Base-by-base conservation (phyloP, 2,797 vertebrate genomes). In the Caiman crocodilus region DNA sequence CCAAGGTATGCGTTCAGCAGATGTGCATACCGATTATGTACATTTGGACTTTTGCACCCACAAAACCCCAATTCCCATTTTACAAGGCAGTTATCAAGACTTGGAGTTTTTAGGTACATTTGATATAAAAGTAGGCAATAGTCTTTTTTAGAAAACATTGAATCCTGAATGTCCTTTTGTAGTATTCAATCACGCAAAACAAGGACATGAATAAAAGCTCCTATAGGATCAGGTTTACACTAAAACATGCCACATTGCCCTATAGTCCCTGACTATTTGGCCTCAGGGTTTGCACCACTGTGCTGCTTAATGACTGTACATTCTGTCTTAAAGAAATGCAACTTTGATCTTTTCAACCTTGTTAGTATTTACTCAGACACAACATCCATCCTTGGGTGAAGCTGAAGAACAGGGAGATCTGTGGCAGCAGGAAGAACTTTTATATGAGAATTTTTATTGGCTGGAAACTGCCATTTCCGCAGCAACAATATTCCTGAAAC, bases 141-240 rank as follows among this genome's bases (percentile, higher is more conserved):
- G 26, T 42, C 18, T n/a, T 50, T 50, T 8, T 20, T 74, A 25
- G 3, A 2, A 3, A 14, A 67, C 50, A 76, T 32, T 6, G 9
- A 88, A 57, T 7, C 14, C 56, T 71, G 71, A 82, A 79, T 85
- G 21, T 21, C 23, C 65, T 91, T 83, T 67, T 60, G 13, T 23
- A 1, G 15, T 82, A 57, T 42, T 84, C 59, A 85, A 90, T 78
- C 61, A 77, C 12, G 18, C 18, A 71, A 11, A 42, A 55, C 26
- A 85, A 85, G 10, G 5, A 56, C 64, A 87, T 35, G 25, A 93
- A 88, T 76, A 81, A 30, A 87, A 94, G 88, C 16, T 65, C 18
- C 35, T 77, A n/a, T 59, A 28, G 82, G 59, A 76, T 57, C n/a
- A 76, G 76, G 28, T 26, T 61, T 60, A 16, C 14, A 1, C 50